A percentile compares a stretch with the other conserved stretches of the same genome.
phyloP scores from a whole-genome alignment of 2,113 vertebrate genomes.

The Macroglossus sobrinus region DNA sequence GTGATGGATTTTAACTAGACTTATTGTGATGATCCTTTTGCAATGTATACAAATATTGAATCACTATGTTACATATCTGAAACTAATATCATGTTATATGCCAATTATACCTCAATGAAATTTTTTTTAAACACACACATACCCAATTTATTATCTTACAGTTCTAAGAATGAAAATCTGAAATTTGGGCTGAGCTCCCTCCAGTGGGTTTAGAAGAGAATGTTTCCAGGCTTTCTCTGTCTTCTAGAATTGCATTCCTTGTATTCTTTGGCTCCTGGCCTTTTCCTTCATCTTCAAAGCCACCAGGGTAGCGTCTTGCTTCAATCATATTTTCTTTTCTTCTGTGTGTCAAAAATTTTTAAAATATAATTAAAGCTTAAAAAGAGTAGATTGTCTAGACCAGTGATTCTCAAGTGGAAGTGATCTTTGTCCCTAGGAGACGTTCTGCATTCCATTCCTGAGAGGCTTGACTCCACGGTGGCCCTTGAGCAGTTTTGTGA shows the following conservation, averaged over 20 bases:
- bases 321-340: neutral
- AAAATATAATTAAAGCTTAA: neutral
- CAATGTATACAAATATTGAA: neutral
- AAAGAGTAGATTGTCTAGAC: neutral
- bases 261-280: neutral
- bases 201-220: neutral
- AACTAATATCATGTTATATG: neutral
- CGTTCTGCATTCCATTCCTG: neutral
- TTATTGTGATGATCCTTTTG: neutral
- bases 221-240: neutral
- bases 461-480: neutral
- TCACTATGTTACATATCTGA: neutral
- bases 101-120: neutral
- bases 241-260: neutral
- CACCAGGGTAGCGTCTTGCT: neutral
- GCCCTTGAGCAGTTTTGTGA: neutral
- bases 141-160: neutral
- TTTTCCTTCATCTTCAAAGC: neutral
- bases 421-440: neutral
- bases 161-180: neutral
- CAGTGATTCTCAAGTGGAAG: neutral
- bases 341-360: neutral
- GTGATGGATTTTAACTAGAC: neutral
- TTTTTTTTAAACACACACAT: neutral
- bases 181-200: neutral